These are phyloP conservation scores for Zaprionus africanus DNA, from an alignment of 1,140 invertebrate genomes.

Conservation along the genomic window DNA sequence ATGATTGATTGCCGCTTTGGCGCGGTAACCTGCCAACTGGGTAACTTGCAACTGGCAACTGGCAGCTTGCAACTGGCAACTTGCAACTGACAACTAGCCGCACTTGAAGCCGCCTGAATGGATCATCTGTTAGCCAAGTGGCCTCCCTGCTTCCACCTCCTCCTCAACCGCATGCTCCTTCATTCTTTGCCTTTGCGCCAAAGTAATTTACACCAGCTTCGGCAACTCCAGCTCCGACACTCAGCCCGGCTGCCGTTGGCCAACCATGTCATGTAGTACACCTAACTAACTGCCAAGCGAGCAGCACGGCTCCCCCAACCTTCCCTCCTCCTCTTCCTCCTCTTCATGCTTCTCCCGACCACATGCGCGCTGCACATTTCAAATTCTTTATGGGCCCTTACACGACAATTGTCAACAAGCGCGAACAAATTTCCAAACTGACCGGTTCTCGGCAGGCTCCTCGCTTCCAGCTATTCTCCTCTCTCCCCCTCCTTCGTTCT, in stretches of 20 bases:
- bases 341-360: neutral
- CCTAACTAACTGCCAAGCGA: slow-evolving; percentile 30
- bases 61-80: slow-evolving; percentile 42
- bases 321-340: neutral
- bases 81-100: slow-evolving; percentile 34
- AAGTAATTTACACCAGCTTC: slow-evolving; percentile 76
- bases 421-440: slow-evolving; percentile 71
- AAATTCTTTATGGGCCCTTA: slow-evolving; percentile 69
- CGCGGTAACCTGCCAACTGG: slow-evolving; percentile 46
- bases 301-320: neutral
- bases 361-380: slow-evolving; percentile 65
- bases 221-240: slow-evolving; percentile 15
- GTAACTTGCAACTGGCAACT: slow-evolving; percentile 43
- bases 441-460: slow-evolving; percentile 37
- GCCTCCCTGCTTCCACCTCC: neutral
- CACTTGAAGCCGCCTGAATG: slow-evolving; percentile 26
- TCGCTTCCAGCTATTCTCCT: neutral
- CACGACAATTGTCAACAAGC: slow-evolving; percentile 79
- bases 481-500: neutral
- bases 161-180: neutral
- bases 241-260: slow-evolving; percentile 41
- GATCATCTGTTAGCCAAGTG: slow-evolving; percentile 44
- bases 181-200: slow-evolving; percentile 43
- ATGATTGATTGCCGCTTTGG: slow-evolving; percentile 65
- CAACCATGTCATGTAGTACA: slow-evolving; percentile 48